These are phyloP conservation scores for Euwallacea similis DNA, from an alignment of 1,140 invertebrate genomes.

Conservation along the genomic window DNA sequence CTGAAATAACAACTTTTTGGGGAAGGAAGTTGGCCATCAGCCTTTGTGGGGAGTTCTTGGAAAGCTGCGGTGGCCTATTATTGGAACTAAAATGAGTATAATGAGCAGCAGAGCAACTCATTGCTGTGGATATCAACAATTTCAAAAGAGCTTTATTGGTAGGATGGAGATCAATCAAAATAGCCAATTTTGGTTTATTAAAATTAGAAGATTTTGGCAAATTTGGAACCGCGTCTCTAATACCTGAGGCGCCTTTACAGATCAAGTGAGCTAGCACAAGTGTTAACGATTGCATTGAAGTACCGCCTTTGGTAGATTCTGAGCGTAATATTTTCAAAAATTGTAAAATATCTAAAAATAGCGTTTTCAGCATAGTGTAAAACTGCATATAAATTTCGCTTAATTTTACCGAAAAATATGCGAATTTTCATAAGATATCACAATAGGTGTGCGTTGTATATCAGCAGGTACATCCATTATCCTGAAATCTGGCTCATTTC, in stretches of 20 bases:
- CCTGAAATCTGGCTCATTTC: slow-evolving; percentile 18
- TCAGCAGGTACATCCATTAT: background rate
- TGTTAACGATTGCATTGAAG: no score
- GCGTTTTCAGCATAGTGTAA: background rate
- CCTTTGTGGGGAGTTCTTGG: background rate
- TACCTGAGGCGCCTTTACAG: no score
- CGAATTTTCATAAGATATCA: background rate
- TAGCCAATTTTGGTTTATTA: no score
- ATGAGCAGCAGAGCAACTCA: background rate
- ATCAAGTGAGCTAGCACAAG: no score
- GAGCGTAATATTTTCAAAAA: no score
- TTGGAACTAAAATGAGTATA: no score
- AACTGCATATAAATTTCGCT: background rate
- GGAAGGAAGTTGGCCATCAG: background rate
- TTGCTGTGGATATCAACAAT: background rate
- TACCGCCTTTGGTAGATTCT: no score
- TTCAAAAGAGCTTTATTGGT: background rate
- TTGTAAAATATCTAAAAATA: background rate
- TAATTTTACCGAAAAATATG: background rate
- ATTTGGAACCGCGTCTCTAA: no score
- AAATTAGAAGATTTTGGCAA: no score
- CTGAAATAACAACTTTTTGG: slow-evolving; percentile 6
- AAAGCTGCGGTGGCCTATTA: background rate
- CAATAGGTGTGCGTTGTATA: background rate
- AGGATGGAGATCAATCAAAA: no score